phyloP scores from a whole-genome alignment of 1,140 invertebrate species.

The Zaprionus ghesquierei region DNA sequence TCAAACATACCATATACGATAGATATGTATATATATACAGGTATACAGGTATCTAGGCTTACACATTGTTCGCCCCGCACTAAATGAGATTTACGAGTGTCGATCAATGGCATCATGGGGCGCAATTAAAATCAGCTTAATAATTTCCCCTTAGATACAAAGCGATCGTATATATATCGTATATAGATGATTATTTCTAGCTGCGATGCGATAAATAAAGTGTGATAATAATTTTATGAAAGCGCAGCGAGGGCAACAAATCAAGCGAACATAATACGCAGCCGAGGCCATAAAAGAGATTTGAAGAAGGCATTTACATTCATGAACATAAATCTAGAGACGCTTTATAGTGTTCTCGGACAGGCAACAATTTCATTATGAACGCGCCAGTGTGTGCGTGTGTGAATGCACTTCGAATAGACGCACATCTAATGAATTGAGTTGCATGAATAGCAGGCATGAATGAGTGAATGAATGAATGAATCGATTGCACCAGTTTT shows the following conservation, averaged over 20 bases:
- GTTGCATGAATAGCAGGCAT: slow-evolving; percentile 41
- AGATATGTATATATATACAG: not conserved
- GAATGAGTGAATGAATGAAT: slow-evolving; percentile 48
- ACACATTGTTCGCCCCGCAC: slow-evolving; percentile 14
- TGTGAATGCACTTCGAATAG: not conserved
- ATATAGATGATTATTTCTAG: slow-evolving; percentile 16
- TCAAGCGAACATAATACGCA: slow-evolving; percentile 63
- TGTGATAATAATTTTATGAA: slow-evolving; percentile 82
- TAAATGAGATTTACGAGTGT: slow-evolving; percentile 78
- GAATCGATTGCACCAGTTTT: slow-evolving; percentile 18
- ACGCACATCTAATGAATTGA: not conserved
- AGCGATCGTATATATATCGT: not conserved
- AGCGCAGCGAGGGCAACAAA: slow-evolving; percentile 57
- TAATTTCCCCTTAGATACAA: slow-evolving; percentile 48
- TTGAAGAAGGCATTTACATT: slow-evolving; percentile 76
- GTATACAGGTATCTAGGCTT: not conserved
- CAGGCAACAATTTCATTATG: slow-evolving; percentile 75
- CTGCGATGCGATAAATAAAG: slow-evolving; percentile 53
- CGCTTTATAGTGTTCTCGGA: slow-evolving; percentile 50
- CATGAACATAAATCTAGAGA: slow-evolving; percentile 70
- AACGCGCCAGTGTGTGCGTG: not conserved
- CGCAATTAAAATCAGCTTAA: slow-evolving; percentile 82
- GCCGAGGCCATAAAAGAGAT: slow-evolving; percentile 69
- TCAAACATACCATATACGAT: not conserved
- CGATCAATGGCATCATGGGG: slow-evolving; percentile 54